Evolutionary conservation across 2,797 vertebrate genomes (phyloP).

Genomic region (Mastacembelus armatus): DNA sequence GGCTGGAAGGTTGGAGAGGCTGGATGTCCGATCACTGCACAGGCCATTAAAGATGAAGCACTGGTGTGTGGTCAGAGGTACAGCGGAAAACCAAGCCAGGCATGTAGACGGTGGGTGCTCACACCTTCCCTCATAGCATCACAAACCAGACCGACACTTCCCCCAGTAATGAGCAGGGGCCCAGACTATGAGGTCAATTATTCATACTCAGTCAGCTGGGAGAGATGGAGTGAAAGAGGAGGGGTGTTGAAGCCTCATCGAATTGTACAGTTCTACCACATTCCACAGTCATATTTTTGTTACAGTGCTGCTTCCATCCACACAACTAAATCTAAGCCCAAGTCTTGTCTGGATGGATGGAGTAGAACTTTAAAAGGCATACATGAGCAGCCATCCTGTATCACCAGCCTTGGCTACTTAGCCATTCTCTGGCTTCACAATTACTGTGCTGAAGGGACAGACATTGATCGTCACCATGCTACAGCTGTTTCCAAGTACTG

Average conservation of each 20-base stretch:
- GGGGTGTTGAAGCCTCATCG: conserved; percentile 69
- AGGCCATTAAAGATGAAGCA: conserved; percentile 87
- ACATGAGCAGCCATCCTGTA: conserved; percentile 67
- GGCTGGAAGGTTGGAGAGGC: conserved; percentile 73
- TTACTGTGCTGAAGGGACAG: conserved; percentile 67
- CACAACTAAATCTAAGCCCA: conserved; percentile 69
- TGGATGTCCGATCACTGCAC: conserved; percentile 73
- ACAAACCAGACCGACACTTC: conserved; percentile 82
- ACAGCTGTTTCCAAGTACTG: conserved; percentile 46
- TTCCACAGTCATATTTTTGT: conserved; percentile 68
- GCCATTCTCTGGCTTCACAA: conserved; percentile 72
- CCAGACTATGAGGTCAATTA: conserved; percentile 86
- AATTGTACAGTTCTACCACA: conserved; percentile 65
- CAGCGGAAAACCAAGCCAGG: conserved; percentile 67
- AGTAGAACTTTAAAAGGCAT: conserved; percentile 83
- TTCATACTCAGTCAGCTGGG: conserved; percentile 85
- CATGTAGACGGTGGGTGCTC: conserved; percentile 50
- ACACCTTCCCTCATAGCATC: conserved; percentile 74
- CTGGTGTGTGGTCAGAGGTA: conserved; percentile 76
- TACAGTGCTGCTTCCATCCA: conserved; percentile 68
- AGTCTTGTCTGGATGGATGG: conserved; percentile 70
- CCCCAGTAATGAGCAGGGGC: conserved; percentile 85
- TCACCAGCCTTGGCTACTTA: conserved; percentile 64
- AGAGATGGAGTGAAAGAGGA: conserved; percentile 72
- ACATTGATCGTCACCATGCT: conserved; percentile 62